phyloP scores from a whole-genome alignment of 2,888 invertebrate genomes.

The Epinotia ramella region DNA sequence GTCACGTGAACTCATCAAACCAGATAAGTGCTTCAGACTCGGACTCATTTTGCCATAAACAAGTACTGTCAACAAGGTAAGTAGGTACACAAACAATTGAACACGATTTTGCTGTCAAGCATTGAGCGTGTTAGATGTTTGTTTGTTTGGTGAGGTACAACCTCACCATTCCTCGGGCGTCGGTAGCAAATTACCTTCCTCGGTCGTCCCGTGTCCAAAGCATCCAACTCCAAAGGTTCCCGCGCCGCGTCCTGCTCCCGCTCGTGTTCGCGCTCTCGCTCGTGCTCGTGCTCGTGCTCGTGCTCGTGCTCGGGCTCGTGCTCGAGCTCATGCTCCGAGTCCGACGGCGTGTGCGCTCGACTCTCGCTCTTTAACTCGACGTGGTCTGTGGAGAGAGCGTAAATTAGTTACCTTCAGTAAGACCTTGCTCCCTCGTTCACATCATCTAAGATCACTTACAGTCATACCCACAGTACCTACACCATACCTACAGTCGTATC shows the following conservation, averaged over 20 bases:
- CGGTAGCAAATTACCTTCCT: conserved; percentile 76
- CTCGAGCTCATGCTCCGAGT: conserved; percentile 52
- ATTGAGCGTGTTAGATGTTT: too few species aligned
- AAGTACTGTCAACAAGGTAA: too few species aligned
- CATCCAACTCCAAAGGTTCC: conserved; percentile 58
- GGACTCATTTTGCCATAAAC: too few species aligned
- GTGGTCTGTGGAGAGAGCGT: conserved; percentile 60
- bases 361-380: conserved; percentile 73
- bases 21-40: too few species aligned
- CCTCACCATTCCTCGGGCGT: conserved; percentile 19
- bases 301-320: conserved; percentile 54
- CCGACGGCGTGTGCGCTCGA: conserved; percentile 71
- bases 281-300: conserved; percentile 56
- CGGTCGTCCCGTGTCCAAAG: conserved; percentile 70
- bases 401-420: neutral
- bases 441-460: too few species aligned
- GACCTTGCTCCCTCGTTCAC: neutral
- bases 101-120: too few species aligned
- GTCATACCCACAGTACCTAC: neutral
- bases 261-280: conserved; percentile 59
- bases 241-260: conserved; percentile 61
- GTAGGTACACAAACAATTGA: too few species aligned
- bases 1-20: too few species aligned
- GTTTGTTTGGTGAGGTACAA: too few species aligned
- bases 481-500: too few species aligned